phyloP scores from a whole-genome alignment of 2,888 invertebrate genomes.

The Dromius quadrimaculatus region DNA sequence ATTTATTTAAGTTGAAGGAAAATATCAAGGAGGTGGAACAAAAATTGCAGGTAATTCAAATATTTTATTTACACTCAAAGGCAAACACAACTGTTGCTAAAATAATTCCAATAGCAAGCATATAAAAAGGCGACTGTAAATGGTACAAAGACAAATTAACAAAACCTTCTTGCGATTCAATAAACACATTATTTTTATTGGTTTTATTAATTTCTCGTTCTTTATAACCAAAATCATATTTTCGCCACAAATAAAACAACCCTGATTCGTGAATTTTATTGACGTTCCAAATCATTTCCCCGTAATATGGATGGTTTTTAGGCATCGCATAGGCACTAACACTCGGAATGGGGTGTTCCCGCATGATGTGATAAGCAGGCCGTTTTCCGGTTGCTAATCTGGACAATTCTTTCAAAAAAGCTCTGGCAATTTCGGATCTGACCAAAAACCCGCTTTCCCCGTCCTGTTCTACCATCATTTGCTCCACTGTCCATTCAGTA shows the following conservation, averaged over 20 bases:
- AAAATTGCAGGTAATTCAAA: constrained; percentile 37
- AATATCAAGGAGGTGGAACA: constrained; percentile 41
- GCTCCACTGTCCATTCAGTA: constrained; percentile 3
- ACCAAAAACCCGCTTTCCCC: constrained; percentile 29
- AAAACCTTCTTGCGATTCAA: too few species aligned
- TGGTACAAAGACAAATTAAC: constrained; percentile 8
- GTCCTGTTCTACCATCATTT: constrained; percentile 13
- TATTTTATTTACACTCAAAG: constrained; percentile 13
- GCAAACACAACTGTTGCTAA: constrained; percentile 26
- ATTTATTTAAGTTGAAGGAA: constrained; percentile 36
- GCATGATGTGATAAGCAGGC: constrained; percentile 29
- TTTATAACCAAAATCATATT: constrained; percentile 28
- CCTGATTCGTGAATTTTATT: constrained; percentile 47
- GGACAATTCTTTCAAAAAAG: constrained; percentile 15
- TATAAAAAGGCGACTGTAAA: constrained; percentile 30
- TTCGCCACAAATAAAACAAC: constrained; percentile 30
- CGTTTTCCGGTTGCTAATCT: neutral
- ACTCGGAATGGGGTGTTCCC: constrained; percentile 36
- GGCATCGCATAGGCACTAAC: constrained; percentile 37
- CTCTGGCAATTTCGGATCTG: constrained; percentile 31
- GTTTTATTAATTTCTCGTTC: neutral
- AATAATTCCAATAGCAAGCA: constrained; percentile 1
- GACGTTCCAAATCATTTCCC: constrained; percentile 46
- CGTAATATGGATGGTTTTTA: constrained; percentile 40
- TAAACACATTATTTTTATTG: neutral